Base-by-base conservation (phyloP, 1,140 invertebrate genomes). In the Drosophila kohkoa region DNA sequence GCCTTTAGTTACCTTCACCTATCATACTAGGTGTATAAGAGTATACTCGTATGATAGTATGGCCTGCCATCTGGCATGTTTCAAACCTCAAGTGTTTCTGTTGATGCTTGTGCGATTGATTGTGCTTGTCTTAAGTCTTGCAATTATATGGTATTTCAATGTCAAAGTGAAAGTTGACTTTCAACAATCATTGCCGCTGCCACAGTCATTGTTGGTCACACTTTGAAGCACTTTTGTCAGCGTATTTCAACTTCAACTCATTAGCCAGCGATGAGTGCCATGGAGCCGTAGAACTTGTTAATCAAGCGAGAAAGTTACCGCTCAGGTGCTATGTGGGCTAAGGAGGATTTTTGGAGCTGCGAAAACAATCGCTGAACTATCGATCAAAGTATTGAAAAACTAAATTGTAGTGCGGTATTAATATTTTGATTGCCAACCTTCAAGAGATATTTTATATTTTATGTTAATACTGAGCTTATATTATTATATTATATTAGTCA, bases 91-190 rank as follows among this genome's bases (percentile, higher is more conserved):
- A 43, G 58, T 65, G n/a, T 32, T 60, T 15, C 43, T 55, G 46
- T 25, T 54, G 48, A 11, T 46, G 64, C 35, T 76, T 10, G 20
- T 52, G 16, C 48, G 10, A 38, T 38, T 49, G n/a, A 13, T 15
- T 13, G 45, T 7, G n/a, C 13, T 46, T 25, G 35, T 32, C 32
- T 32, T 32, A 8, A 7, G 81, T 51, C 74, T 80, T 73, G 85
- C 81, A 89, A 89, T 89, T 89, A 81, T 89, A 55, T 63, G 52
- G 71, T 75, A 85, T 90, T 91, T 91, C 90, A 91, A 91, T 91
- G 90, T 91, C 90, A 91, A 91, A 91, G 90, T 91, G 90, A 91
- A 91, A 91, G 90, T 91, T 90, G 75, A 85, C 86, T 88, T 77
- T 83, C 68, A 48, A 65, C 54, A 59, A 51, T 43, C 28, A 49